Evolutionary conservation across 2,113 vertebrate genomes (phyloP), one percentile per base, ranked within the genome.

Genomic region (Greenwoodochromis staneri): DNA sequence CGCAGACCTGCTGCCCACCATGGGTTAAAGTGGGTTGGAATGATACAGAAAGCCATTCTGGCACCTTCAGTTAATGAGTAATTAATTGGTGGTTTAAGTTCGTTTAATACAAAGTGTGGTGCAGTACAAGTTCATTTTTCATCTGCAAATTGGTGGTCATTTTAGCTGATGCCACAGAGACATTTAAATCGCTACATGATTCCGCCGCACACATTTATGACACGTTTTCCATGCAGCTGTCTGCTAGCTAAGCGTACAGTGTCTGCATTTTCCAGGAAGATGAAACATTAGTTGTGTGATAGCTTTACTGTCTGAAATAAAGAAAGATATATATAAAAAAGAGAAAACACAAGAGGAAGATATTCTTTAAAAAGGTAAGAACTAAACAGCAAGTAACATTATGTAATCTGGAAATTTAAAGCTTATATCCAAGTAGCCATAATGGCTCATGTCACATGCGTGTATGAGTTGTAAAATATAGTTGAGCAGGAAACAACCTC

Each of bases 81-180:
- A 40, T 21, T 40, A 40, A 69, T 40, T 69, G n/a, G 19, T 40
- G n/a, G 36, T 14, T 69, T 69, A 69, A 69, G 34, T 8, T 69
- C 0, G 19, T 38, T 38, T 69, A 69, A 38, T 69, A 69, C 34
- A 69, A 69, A 69, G 61, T 69, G 34, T 0, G 0, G 3, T 13
- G 61, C 61, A 38, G 61, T 38, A 10, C 34, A 66, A 38, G 61
- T 66, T 66, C 34, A 66, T 38, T 66, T 38, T 69, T 69, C 11
- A 13, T 38, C 34, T 38, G 34, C 11, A 69, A 69, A 69, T 38
- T 69, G n/a, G 4, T 69, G 19, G 34, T 13, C 34, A 69, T 69
- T 69, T 69, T 69, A 69, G 34, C 34, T 21, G 61, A 69, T 38
- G 61, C 61, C 2, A 69, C 34, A 69, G 11, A 21, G 19, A 69